Conservation (phyloP, 23 tunicate species). For the Ascidia mentula region DNA sequence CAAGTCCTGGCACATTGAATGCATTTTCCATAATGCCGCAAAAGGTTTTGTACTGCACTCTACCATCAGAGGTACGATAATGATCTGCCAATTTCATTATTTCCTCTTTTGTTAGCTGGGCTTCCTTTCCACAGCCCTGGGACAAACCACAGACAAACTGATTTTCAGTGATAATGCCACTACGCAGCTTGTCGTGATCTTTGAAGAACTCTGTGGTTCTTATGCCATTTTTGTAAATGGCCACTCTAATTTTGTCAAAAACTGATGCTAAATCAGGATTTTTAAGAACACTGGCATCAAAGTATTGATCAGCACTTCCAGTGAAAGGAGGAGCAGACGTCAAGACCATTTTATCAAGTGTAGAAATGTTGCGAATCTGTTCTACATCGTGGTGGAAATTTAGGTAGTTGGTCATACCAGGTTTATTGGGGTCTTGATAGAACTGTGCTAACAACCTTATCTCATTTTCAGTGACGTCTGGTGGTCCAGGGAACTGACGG, state of each 20-base stretch:
- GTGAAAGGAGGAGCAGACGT: not conserved
- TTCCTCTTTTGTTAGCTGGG: conserved; percentile 62
- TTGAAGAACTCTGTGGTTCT: conserved; percentile 87
- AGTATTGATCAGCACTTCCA: conserved; percentile 1
- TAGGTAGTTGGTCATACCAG: conserved; percentile 74
- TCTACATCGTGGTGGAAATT: conserved; percentile 89
- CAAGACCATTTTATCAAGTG: conserved; percentile 34
- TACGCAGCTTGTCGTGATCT: conserved; percentile 89
- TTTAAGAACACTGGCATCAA: conserved; percentile 13
- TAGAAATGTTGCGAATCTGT: conserved; percentile 32
- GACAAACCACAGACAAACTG: conserved; percentile 82
- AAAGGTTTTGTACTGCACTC: conserved; percentile 71
- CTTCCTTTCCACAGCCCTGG: conserved; percentile 71
- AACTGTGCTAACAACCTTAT: conserved; percentile 58
- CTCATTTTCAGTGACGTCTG: conserved; percentile 64
- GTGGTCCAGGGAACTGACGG: conserved; percentile 83
- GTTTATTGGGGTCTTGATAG: conserved; percentile 79
- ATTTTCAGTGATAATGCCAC: conserved; percentile 80
- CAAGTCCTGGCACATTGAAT: conserved; percentile 89
- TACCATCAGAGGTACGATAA: conserved; percentile 56
- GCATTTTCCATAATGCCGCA: conserved; percentile 92
- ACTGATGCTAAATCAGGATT: conserved; percentile 62
- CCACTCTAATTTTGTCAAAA: conserved; percentile 76
- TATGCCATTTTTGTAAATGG: conserved; percentile 85
- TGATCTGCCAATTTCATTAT: conserved; percentile 64